These are phyloP conservation scores for Oncorhynchus masou DNA, from an alignment of 2,113 vertebrate species.

Conservation along the genomic window DNA sequence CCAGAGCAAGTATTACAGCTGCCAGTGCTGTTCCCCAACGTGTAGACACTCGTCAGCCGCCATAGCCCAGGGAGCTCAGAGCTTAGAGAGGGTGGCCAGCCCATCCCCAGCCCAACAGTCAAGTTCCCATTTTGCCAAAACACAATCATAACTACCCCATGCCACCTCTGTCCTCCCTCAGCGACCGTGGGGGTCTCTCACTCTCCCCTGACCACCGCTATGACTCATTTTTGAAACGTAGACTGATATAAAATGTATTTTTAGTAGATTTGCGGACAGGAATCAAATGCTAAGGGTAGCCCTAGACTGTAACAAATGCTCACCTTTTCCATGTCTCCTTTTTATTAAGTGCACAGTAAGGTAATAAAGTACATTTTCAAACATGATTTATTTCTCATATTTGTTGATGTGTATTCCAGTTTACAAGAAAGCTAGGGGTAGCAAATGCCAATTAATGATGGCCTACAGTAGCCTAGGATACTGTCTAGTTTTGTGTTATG, in stretches of 20 bases:
- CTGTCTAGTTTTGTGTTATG: too few relatives aligned
- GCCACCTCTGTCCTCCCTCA: neutral
- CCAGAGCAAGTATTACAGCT: constrained; percentile 91
- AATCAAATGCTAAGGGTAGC: too few relatives aligned
- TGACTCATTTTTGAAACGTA: neutral
- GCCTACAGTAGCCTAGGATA: too few relatives aligned
- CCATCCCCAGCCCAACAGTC: constrained; percentile 62
- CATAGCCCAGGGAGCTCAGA: constrained; percentile 48
- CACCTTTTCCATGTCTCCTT: neutral
- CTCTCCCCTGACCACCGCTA: neutral
- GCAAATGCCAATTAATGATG: neutral
- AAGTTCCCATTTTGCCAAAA: constrained; percentile 61
- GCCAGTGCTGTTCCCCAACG: constrained; percentile 85
- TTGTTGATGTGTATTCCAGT: neutral
- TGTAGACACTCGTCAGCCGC: constrained; percentile 82
- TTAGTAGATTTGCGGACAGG: neutral
- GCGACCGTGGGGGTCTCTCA: too few relatives aligned
- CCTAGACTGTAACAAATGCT: neutral
- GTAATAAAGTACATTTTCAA: neutral
- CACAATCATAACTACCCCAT: constrained; percentile 6
- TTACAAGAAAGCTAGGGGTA: neutral
- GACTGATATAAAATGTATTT: neutral
- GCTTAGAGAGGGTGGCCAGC: constrained; percentile 58
- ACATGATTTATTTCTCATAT: neutral
- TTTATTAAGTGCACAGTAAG: neutral